Conservation (phyloP, 2,888 invertebrate genomes). For the Plebejus anna region DNA sequence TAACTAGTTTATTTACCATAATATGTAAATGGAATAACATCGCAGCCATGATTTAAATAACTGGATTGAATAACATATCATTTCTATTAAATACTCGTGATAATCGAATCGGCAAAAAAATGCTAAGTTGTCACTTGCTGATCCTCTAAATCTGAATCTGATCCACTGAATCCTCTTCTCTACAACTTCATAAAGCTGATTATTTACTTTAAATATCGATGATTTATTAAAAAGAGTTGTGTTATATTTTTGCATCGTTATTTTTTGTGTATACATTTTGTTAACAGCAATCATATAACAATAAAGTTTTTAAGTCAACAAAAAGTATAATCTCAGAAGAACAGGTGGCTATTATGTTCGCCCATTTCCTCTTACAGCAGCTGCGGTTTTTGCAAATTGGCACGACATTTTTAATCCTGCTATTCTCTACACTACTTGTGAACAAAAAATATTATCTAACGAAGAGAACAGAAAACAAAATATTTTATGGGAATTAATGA, state of each 20-base stretch:
- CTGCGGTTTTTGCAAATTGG: conserved; percentile 25
- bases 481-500: neutral
- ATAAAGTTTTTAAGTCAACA: conserved; percentile 16
- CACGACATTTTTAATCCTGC: conserved; percentile 10
- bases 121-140: neutral
- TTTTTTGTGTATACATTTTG: neutral
- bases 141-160: neutral
- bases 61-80: neutral
- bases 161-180: neutral
- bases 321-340: conserved; percentile 2
- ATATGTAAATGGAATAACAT: conserved; percentile 4
- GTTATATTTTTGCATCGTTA: neutral
- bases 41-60: conserved; percentile 1
- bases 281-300: neutral
- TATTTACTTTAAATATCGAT: neutral
- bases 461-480: neutral
- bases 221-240: neutral
- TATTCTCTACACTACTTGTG: neutral
- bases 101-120: neutral
- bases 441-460: neutral
- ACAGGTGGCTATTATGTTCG: conserved; percentile 23
- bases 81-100: neutral
- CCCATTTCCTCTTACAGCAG: conserved; percentile 22
- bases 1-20: conserved; percentile 27
- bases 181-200: neutral